Evolutionary conservation across 2,113 vertebrate species (phyloP), one percentile per base, ranked within the genome.

Genomic region (Mirza zaza): DNA sequence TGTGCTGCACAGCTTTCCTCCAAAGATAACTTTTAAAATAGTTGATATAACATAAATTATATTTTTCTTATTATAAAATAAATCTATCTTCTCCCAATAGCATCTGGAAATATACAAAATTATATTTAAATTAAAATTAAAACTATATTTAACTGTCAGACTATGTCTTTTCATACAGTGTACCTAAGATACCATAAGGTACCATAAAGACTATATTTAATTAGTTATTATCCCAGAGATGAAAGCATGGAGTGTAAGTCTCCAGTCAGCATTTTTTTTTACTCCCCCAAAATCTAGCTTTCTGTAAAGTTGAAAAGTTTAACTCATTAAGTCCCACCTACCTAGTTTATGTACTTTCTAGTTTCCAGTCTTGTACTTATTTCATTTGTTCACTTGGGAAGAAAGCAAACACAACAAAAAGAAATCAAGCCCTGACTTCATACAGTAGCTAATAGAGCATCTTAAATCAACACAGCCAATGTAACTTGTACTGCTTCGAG

Each of bases 381-480:
- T 83, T 88, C 65, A 65, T 97, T 96, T 97, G 91, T 96, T 98
- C 97, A 96, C 87, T 97, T 79, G 83, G 95, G 93, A 97, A 98
- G 98, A 97, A 97, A 98, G 70, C 92, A 96, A 96, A 96, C 67
- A 92, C 36, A 90, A 97, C 87, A 92, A 97, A 98, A 97, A 93
- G 36, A 71, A 91, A 96, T 90, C 67, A 91, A 95, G 97, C 71
- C 97, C 91, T 87, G 96, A 87, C 93, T 93, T 59, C 77, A 91
- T 91, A 76, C 97, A 96, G 90, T 96, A 97, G 97, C 94, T 89
- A 76, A 96, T 4, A 55, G 87, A 92, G 87, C 81, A 89, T 96
- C 93, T 95, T 97, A 97, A 97, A 67, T 85, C 97, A 98, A 97
- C 96, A 96, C 83, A 96, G 95, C 88, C 90, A 63, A 65, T 42